Conservation (phyloP, 2,113 vertebrate species). For the Pseudonaja textilis region DNA sequence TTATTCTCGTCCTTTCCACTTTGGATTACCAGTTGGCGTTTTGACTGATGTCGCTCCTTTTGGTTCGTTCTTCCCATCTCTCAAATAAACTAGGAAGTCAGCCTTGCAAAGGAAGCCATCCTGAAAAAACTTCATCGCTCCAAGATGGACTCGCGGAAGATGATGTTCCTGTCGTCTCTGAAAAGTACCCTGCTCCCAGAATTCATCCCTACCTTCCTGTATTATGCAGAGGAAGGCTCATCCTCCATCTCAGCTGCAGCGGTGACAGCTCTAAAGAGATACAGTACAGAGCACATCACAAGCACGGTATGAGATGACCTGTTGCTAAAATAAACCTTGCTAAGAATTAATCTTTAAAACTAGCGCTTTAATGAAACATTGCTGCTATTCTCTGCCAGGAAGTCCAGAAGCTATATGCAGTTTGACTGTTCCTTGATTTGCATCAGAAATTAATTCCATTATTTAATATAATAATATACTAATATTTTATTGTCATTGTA, state of each 20-base stretch:
- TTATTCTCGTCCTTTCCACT: not conserved
- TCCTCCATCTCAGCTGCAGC: rapidly evolving
- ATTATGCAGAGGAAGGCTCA: constrained; percentile 42
- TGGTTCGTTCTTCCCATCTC: not conserved
- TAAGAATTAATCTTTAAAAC: not conserved
- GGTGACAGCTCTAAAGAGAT: constrained; percentile 50
- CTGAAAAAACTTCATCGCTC: constrained; percentile 45
- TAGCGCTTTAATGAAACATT: not conserved
- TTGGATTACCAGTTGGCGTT: not conserved
- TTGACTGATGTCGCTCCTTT: not conserved
- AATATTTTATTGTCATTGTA: too few relatives aligned
- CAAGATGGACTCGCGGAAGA: not conserved
- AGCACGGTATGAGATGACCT: constrained; percentile 33
- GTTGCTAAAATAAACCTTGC: not conserved
- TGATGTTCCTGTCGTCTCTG: constrained; percentile 58
- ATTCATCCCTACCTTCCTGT: constrained; percentile 60
- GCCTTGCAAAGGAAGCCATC: constrained; percentile 36
- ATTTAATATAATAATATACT: not conserved
- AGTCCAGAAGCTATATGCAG: not conserved
- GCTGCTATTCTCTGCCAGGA: rapidly evolving
- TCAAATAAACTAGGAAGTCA: constrained; percentile 53
- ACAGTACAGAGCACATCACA: constrained; percentile 26
- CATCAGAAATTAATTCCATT: not conserved
- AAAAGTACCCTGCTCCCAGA: constrained; percentile 47
- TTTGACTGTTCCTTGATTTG: too few relatives aligned